Conservation (phyloP, 2,113 vertebrate species). For the Rhizomys pruinosus region DNA sequence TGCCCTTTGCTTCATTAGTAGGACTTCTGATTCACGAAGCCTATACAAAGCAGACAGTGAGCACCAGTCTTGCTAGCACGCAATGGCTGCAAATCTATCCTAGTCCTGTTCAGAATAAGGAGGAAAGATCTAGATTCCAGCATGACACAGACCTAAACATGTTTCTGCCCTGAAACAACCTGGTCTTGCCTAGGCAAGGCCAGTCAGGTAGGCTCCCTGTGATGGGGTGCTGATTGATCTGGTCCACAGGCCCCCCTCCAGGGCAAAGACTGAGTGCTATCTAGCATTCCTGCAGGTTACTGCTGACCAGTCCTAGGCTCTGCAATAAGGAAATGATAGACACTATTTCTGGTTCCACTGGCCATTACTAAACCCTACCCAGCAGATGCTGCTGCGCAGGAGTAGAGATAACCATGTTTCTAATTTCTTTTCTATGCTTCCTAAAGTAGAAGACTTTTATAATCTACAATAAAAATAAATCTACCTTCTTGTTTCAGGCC, state of each 20-base stretch:
- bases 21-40: not conserved
- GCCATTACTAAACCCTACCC: not conserved
- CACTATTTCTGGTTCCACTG: not conserved
- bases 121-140: not conserved
- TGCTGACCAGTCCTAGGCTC: not conserved
- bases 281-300: not conserved
- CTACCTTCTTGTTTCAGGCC: not conserved
- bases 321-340: not conserved
- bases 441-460: not conserved
- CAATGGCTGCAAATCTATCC: not conserved
- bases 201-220: not conserved
- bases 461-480: not conserved
- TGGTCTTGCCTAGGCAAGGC: not conserved
- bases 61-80: not conserved
- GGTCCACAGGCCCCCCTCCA: no score
- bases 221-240: not conserved
- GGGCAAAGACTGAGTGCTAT: not conserved
- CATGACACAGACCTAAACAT: not conserved
- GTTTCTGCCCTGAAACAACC: not conserved
- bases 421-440: not conserved
- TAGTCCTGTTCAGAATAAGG: not conserved
- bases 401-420: not conserved
- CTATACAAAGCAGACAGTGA: not conserved
- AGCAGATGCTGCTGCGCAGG: not conserved
- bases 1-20: not conserved